phyloP scores from a whole-genome alignment of 35 echinoderm and acorn worm species.

The Chiridota heheva region DNA sequence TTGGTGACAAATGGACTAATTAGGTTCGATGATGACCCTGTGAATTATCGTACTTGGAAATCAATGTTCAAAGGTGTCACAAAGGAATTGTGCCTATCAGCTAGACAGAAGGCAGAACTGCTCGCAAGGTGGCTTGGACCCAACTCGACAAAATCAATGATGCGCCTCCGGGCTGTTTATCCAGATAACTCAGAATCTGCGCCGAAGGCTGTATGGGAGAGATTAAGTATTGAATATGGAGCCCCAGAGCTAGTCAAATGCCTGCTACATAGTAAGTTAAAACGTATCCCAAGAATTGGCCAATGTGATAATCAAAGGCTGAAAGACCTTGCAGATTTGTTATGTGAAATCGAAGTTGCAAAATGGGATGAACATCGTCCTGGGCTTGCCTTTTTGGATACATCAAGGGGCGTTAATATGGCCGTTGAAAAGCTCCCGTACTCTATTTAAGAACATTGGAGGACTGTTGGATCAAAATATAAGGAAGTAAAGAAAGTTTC shows the following conservation, averaged over 20 bases:
- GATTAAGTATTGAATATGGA: constrained; percentile 45
- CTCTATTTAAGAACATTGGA: constrained; percentile 41
- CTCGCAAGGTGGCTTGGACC: constrained; percentile 47
- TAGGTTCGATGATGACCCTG: constrained; percentile 46
- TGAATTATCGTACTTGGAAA: constrained; percentile 53
- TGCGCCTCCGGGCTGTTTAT: constrained; percentile 32
- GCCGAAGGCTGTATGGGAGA: constrained; percentile 36
- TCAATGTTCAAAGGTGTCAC: constrained; percentile 26
- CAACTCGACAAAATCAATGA: not conserved
- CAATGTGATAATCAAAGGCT: constrained; percentile 14
- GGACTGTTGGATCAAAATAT: constrained; percentile 25
- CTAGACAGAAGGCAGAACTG: constrained; percentile 48
- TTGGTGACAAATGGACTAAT: constrained; percentile 48
- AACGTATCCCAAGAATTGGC: constrained; percentile 14
- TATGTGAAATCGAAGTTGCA: constrained; percentile 37
- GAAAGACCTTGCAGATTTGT: constrained; percentile 35
- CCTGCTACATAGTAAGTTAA: constrained; percentile 21
- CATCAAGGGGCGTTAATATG: constrained; percentile 41
- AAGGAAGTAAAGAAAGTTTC: constrained; percentile 30
- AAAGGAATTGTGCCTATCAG: constrained; percentile 23
- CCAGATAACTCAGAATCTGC: constrained; percentile 9
- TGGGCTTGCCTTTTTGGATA: constrained; percentile 54
- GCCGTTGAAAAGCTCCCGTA: constrained; percentile 53
- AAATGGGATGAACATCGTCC: constrained; percentile 32
- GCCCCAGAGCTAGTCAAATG: constrained; percentile 47